A percentile compares a stretch with the other conserved stretches of the same genome.
phyloP scores from a whole-genome alignment of 2,797 vertebrate genomes.

The Rhynchonycteris naso region DNA sequence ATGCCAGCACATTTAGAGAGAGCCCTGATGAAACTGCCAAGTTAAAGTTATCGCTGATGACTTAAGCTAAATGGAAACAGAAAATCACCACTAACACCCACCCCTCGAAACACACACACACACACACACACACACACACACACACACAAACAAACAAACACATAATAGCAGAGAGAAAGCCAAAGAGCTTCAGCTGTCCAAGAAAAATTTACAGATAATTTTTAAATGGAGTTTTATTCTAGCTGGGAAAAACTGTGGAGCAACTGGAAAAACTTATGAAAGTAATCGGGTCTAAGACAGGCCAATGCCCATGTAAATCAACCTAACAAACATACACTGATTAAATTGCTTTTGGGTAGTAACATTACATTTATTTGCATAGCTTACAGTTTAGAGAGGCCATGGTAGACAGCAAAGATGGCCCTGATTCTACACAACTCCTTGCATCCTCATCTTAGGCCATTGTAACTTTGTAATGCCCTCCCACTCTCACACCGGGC shows the following conservation, averaged over 20 bases:
- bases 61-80: conserved; percentile 76
- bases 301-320: conserved; percentile 63
- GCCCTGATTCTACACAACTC: background rate
- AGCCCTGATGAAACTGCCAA: conserved; percentile 77
- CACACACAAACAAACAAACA: background rate
- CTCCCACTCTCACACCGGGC: background rate
- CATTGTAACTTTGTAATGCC: background rate
- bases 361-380: conserved; percentile 57
- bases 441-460: background rate
- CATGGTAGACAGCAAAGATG: background rate
- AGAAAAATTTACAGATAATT: conserved; percentile 66
- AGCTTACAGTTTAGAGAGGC: conserved; percentile 15
- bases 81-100: conserved; percentile 54
- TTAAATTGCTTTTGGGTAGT: conserved; percentile 63
- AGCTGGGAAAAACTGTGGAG: conserved; percentile 56
- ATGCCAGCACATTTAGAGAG: conserved; percentile 80
- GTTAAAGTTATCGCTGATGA: conserved; percentile 74
- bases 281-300: conserved; percentile 66
- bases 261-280: conserved; percentile 69
- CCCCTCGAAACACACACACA: background rate
- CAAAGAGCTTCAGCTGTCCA: conserved; percentile 28
- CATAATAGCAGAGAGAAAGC: conserved; percentile 46
- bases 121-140: background rate
- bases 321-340: conserved; percentile 62
- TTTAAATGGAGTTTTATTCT: conserved; percentile 67